Conservation (phyloP, 2,113 vertebrate species). For the Chamaetylas fuelleborni region DNA sequence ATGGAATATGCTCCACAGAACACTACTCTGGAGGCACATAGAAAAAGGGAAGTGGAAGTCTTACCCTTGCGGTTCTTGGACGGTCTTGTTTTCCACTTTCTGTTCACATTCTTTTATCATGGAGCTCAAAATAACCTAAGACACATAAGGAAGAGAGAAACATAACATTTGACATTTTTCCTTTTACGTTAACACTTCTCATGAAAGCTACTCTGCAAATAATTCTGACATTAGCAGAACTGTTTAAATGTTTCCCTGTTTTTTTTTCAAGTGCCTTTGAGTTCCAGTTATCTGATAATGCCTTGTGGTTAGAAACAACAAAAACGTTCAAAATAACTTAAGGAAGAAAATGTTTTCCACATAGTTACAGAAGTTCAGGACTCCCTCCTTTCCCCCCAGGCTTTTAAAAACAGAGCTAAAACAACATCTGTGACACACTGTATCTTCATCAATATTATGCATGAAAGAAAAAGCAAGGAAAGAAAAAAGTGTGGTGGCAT, state of each 20-base stretch:
- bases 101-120: conserved; percentile 99
- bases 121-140: conserved; percentile 95
- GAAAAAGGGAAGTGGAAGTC: conserved; percentile 7
- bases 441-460: background rate
- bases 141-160: conserved; percentile 3
- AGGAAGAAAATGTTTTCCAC: background rate
- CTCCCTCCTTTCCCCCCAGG: background rate
- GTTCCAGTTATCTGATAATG: background rate
- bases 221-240: background rate
- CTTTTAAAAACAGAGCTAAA: background rate
- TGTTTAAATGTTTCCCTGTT: background rate
- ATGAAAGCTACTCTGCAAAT: background rate
- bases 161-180: background rate
- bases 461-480: background rate
- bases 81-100: conserved; percentile 95
- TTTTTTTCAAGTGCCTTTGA: background rate
- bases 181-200: background rate
- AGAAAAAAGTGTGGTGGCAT: background rate
- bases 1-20: background rate
- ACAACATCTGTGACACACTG: background rate
- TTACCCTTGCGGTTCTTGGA: conserved; percentile 96
- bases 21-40: background rate
- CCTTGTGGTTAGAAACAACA: background rate
- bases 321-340: background rate
- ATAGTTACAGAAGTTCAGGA: background rate